Percentiles rank a stretch among this genome's conserved stretches.
These are phyloP conservation scores for Drepana arcuata DNA, from an alignment of 1,140 invertebrate genomes.

Conservation along the genomic window DNA sequence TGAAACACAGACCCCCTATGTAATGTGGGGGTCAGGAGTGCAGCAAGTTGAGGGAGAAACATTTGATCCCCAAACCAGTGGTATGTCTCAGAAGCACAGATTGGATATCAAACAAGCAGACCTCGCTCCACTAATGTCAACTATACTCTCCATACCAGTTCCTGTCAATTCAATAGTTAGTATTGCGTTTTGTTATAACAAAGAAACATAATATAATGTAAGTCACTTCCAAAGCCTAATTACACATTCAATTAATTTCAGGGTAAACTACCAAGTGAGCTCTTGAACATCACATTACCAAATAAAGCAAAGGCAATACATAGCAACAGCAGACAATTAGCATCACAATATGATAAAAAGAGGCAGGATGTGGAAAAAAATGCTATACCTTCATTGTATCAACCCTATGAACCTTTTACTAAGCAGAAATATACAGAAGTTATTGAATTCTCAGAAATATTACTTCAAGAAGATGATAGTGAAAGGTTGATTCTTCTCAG, in stretches of 20 bases:
- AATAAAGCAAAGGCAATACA: constrained; percentile 77
- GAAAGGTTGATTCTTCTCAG: constrained; percentile 71
- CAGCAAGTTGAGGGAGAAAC: constrained; percentile 22
- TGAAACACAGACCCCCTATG: constrained; percentile 95
- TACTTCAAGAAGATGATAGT: constrained; percentile 65
- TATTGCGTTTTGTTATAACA: constrained; percentile 13
- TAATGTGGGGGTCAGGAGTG: constrained; percentile 95
- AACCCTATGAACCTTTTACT: constrained; percentile 52
- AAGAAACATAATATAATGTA: not conserved
- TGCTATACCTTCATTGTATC: constrained; percentile 48
- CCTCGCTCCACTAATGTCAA: constrained; percentile 90
- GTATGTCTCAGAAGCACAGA: constrained; percentile 41
- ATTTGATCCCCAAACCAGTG: constrained; percentile 25
- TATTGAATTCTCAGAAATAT: constrained; percentile 50
- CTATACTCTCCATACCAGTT: constrained; percentile 87
- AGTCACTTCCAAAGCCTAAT: not conserved
- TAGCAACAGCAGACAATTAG: constrained; percentile 82
- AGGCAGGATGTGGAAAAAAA: constrained; percentile 68
- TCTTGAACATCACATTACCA: constrained; percentile 72
- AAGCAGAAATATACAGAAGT: constrained; percentile 44
- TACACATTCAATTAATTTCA: constrained; percentile 46
- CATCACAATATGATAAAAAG: constrained; percentile 79
- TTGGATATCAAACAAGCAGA: constrained; percentile 90
- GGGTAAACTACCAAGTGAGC: constrained; percentile 78
- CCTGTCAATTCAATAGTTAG: constrained; percentile 93